Evolutionary conservation across 2,113 vertebrate genomes (phyloP).

Genomic region (Miniopterus natalensis): DNA sequence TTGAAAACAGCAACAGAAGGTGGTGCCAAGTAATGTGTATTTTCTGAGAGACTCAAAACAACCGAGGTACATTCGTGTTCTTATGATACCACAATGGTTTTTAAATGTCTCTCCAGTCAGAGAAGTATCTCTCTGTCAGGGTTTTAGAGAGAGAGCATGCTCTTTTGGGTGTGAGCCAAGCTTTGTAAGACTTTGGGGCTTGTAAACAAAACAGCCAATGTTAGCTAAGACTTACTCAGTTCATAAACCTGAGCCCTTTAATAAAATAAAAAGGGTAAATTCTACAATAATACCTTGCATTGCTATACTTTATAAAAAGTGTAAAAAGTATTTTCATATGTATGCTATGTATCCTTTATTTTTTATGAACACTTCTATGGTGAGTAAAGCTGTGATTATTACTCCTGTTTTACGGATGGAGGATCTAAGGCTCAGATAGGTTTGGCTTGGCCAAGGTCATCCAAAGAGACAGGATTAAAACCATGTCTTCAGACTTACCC

Average conservation of each 20-base stretch:
- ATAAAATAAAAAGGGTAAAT: not conserved
- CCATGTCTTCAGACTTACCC: not conserved
- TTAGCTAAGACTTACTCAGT: not conserved
- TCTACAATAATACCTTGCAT: not conserved
- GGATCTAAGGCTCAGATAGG: not conserved
- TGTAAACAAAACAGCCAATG: not conserved
- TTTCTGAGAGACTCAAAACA: not conserved
- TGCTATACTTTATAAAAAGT: not conserved
- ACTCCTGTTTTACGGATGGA: not conserved
- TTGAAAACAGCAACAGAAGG: not conserved
- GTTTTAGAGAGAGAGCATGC: not conserved
- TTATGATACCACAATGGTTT: not conserved
- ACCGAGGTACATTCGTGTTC: not conserved
- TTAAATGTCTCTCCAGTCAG: not conserved
- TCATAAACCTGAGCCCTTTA: not conserved
- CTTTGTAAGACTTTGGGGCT: not conserved
- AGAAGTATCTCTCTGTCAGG: not conserved
- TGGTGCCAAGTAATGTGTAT: not conserved
- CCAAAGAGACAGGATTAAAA: not conserved
- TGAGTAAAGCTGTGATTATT: not conserved
- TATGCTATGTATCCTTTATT: not conserved
- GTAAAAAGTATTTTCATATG: not conserved
- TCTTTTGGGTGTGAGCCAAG: not conserved
- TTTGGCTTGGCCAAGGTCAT: not conserved
- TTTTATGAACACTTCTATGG: not conserved